These are phyloP conservation scores for Danionella dracula DNA, from an alignment of 2,797 vertebrate species.

Conservation along the genomic window DNA sequence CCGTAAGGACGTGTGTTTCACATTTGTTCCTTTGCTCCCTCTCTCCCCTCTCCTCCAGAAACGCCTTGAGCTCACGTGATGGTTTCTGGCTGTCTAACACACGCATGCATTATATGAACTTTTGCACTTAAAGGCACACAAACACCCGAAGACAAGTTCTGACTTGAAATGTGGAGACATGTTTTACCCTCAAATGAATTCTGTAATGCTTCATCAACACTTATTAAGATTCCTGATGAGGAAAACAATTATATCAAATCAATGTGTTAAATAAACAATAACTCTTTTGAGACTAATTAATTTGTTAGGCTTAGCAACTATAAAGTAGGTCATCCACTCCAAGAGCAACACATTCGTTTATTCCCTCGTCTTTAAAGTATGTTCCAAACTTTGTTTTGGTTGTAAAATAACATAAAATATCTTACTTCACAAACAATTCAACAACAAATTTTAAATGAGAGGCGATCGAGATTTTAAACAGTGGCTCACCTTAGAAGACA, in stretches of 20 bases:
- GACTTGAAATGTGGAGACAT: background rate
- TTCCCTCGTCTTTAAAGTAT: background rate
- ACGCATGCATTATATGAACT: slow-evolving; percentile 5
- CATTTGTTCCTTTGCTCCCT: slow-evolving; percentile 35
- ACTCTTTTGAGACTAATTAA: background rate
- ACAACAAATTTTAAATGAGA: slow-evolving; percentile 11
- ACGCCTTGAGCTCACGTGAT: slow-evolving; percentile 9
- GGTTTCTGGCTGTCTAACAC: background rate
- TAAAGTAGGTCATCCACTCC: background rate
- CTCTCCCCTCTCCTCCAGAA: slow-evolving; percentile 6
- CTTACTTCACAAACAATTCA: background rate
- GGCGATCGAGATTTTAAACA: background rate
- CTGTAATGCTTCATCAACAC: background rate
- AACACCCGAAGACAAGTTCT: background rate
- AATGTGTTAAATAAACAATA: slow-evolving; percentile 1
- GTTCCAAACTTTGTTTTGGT: background rate
- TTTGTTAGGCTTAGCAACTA: background rate
- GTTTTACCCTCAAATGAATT: background rate
- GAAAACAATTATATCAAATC: background rate
- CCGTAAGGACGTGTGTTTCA: slow-evolving; percentile 45
- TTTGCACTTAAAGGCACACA: background rate
- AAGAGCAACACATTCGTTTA: background rate
- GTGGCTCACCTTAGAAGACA: slow-evolving; percentile 10
- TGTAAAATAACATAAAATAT: background rate
- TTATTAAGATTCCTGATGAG: background rate